Conservation (phyloP, 2,113 vertebrate genomes). For the Balaenoptera acutorostrata region DNA sequence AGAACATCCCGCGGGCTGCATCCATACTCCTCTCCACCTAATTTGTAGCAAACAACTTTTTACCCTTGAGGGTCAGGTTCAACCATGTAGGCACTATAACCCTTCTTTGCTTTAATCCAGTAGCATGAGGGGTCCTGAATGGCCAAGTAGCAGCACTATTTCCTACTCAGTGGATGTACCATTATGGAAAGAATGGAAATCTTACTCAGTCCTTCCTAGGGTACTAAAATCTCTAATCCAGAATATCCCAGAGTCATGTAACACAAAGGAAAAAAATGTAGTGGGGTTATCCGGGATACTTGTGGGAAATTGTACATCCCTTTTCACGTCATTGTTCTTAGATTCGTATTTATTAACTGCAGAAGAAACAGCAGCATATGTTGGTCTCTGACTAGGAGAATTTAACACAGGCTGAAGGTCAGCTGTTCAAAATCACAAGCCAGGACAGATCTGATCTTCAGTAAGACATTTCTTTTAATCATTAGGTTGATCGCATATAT, state of each 20-base stretch:
- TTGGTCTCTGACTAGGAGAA: neutral
- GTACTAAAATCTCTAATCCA: neutral
- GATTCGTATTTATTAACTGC: neutral
- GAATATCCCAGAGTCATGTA: neutral
- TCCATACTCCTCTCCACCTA: neutral
- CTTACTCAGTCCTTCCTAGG: neutral
- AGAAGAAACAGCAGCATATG: neutral
- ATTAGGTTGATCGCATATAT: neutral
- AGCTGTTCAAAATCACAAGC: accelerated
- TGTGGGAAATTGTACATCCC: no score
- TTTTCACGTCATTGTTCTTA: neutral
- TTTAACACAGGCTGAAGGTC: neutral
- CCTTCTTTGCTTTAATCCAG: neutral
- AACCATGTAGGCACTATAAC: no score
- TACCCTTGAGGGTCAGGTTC: no score
- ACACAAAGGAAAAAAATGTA: neutral
- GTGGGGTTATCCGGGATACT: no score
- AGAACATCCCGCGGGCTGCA: neutral
- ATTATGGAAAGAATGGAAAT: no score
- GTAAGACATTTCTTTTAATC: neutral
- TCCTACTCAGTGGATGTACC: neutral
- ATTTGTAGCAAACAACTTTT: neutral
- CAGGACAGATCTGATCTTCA: neutral
- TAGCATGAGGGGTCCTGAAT: neutral
- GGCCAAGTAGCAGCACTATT: neutral